Conservation (phyloP, 2,113 vertebrate genomes). For the Microtus ochrogaster region DNA sequence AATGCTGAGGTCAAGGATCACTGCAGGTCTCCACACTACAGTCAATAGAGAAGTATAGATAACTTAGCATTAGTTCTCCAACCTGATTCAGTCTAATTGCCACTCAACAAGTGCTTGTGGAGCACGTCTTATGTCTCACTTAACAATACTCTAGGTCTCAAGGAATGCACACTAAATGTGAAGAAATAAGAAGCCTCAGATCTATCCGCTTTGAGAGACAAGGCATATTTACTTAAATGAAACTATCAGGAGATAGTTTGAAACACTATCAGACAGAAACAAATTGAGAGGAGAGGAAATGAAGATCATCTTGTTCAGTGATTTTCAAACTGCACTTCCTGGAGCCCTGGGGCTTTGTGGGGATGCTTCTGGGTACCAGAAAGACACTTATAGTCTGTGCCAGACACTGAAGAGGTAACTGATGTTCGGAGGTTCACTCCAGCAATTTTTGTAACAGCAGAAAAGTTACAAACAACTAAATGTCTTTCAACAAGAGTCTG, state of each 20-base stretch:
- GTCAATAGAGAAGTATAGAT: neutral
- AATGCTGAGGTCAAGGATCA: neutral
- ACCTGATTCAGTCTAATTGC: neutral
- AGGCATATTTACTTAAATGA: neutral
- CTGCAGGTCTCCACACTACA: neutral
- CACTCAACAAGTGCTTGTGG: neutral
- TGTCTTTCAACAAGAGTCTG: constrained; percentile 41
- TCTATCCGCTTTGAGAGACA: constrained; percentile 40
- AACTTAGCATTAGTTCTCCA: constrained; percentile 2
- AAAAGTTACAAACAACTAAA: constrained; percentile 66
- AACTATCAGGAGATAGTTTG: constrained; percentile 46
- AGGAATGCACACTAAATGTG: neutral
- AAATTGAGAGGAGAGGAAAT: constrained; percentile 69
- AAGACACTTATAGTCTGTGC: constrained; percentile 53
- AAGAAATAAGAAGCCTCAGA: constrained; percentile 8
- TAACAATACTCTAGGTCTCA: neutral
- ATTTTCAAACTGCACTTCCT: constrained; percentile 72
- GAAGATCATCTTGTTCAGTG: constrained; percentile 56
- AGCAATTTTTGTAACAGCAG: constrained; percentile 53
- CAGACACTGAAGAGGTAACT: constrained; percentile 55
- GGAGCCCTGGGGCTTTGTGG: constrained; percentile 58
- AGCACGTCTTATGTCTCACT: neutral
- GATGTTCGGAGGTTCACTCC: neutral
- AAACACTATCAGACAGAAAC: constrained; percentile 37
- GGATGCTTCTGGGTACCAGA: neutral